Conservation (phyloP, 2,888 invertebrate species). For the Horisme vitalbata region DNA sequence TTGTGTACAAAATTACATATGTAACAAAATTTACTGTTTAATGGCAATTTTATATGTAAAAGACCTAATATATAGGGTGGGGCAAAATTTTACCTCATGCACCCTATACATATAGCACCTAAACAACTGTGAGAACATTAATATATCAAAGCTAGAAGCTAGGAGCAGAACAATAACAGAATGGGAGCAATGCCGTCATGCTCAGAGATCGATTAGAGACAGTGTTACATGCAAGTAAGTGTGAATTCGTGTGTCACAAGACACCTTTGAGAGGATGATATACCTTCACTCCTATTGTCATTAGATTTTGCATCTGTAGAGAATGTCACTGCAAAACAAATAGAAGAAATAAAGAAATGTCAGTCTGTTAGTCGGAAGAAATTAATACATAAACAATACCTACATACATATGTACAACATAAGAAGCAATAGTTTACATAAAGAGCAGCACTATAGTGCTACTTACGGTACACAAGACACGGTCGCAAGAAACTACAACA, state of each 20-base stretch:
- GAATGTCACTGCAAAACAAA: constrained; percentile 75
- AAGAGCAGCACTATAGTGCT: too few relatives aligned
- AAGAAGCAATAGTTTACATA: not conserved
- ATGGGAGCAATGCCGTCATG: not conserved
- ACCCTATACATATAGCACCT: not conserved
- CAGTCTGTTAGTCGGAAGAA: constrained; percentile 39
- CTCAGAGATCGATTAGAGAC: constrained; percentile 8
- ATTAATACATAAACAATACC: constrained; percentile 12
- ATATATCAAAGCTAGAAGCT: constrained; percentile 4
- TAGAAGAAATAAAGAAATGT: constrained; percentile 40
- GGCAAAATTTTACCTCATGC: too few relatives aligned
- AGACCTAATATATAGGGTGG: too few relatives aligned
- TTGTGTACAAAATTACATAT: too few relatives aligned
- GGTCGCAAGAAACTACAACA: too few relatives aligned
- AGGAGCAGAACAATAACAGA: not conserved
- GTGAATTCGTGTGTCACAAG: constrained; percentile 24
- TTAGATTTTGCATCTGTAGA: constrained; percentile 66
- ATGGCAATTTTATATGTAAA: too few relatives aligned
- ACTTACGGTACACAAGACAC: too few relatives aligned
- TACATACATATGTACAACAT: not conserved
- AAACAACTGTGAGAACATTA: constrained; percentile 4
- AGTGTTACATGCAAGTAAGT: constrained; percentile 18
- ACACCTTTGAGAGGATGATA: constrained; percentile 33
- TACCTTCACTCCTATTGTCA: constrained; percentile 64
- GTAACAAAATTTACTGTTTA: too few relatives aligned